These are phyloP conservation scores for Rhingia campestris DNA, from an alignment of 2,888 invertebrate genomes.

Conservation along the genomic window DNA sequence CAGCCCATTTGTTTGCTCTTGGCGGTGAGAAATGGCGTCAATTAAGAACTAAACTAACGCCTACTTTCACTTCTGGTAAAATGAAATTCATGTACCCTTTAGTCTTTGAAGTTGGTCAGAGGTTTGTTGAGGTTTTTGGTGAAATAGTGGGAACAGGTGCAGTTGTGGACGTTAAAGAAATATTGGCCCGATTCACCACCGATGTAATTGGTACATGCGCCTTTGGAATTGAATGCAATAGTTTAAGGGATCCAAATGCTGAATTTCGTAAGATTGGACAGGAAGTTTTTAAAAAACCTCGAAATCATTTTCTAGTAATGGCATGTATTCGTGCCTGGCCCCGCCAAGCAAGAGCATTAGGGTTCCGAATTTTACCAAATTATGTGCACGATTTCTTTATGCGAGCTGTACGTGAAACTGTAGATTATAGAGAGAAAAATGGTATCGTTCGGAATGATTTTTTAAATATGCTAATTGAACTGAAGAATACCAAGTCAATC, in stretches of 20 bases:
- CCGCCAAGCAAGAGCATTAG: conserved; percentile 75
- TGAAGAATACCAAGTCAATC: conserved; percentile 82
- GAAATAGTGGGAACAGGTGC: conserved; percentile 55
- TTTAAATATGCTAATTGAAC: conserved; percentile 84
- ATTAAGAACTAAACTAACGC: no score
- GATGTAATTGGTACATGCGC: conserved; percentile 84
- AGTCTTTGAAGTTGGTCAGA: conserved; percentile 77
- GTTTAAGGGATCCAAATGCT: conserved; percentile 81
- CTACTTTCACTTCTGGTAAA: no score
- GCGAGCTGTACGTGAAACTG: conserved; percentile 80
- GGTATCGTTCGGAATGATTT: conserved; percentile 84
- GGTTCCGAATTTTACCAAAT: conserved; percentile 76
- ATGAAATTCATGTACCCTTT: no score
- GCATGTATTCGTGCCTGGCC: conserved; percentile 75
- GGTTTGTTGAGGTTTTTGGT: conserved; percentile 77
- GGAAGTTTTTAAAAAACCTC: conserved; percentile 63
- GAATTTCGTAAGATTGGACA: conserved; percentile 80
- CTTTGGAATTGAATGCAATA: conserved; percentile 83
- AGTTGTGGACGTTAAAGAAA: conserved; percentile 81
- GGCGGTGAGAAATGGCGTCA: no score
- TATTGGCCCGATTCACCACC: conserved; percentile 83
- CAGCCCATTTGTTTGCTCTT: no score
- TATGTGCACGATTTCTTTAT: conserved; percentile 79
- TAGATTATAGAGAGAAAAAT: conserved; percentile 80
- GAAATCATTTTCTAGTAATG: conserved; percentile 60